Conservation (phyloP, 30 jellyfish, hydroid and myxozoan species). For the Aurelia aurita region DNA sequence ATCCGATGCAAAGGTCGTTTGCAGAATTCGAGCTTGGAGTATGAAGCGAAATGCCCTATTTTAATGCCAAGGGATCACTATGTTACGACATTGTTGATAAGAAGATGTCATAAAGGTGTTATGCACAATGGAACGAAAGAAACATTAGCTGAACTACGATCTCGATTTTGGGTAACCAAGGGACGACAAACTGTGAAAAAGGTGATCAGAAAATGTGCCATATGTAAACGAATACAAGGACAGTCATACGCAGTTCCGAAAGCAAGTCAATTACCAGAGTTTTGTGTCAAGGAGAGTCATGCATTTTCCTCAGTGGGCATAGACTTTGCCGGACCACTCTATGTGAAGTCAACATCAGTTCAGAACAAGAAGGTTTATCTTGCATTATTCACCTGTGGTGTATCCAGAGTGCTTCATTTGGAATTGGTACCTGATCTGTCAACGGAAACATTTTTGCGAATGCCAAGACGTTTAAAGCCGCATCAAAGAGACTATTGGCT, state of each 20-base stretch:
- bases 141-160: constrained; percentile 53
- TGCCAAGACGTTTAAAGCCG: background rate
- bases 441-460: background rate
- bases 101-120: too few species aligned
- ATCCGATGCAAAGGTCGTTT: constrained; percentile 25
- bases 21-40: background rate
- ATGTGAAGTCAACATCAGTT: background rate
- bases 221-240: constrained; percentile 1
- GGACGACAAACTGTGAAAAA: constrained; percentile 52
- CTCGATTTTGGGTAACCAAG: constrained; percentile 58
- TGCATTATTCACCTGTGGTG: constrained; percentile 2
- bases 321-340: constrained; percentile 40
- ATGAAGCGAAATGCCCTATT: constrained; percentile 10
- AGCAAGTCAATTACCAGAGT: constrained; percentile 4
- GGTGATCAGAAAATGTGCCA: background rate
- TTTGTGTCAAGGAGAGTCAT: background rate
- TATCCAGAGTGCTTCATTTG: constrained; percentile 2
- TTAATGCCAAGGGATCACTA: constrained; percentile 28
- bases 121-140: constrained; percentile 15
- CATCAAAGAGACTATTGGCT: background rate
- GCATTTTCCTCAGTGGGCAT: constrained; percentile 31
- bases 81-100: background rate
- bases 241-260: background rate
- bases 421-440: constrained; percentile 6
- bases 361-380: background rate